Evolutionary conservation across 2,888 invertebrate genomes (phyloP).

Genomic region (Venusia cambrica): DNA sequence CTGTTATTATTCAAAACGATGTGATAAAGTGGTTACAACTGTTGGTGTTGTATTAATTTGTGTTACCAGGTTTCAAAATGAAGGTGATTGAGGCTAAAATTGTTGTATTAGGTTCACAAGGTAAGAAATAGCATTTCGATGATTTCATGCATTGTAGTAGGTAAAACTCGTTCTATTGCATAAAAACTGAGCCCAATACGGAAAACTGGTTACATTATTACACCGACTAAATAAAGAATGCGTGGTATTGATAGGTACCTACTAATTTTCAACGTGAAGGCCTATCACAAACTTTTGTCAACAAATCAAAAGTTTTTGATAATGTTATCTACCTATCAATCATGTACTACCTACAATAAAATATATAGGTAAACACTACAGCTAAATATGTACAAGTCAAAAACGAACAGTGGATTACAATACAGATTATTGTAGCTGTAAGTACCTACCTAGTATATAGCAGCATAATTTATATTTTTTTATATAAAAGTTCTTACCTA

Average conservation of each 20-base stretch:
- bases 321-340: not conserved
- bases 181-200: constrained; percentile 4
- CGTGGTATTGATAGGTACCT: too few species aligned
- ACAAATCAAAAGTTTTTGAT: too few species aligned
- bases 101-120: constrained; percentile 91
- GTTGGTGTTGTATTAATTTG: constrained; percentile 19
- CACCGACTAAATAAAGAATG: constrained; percentile 8
- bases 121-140: constrained; percentile 64
- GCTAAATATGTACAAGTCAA: too few species aligned
- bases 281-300: too few species aligned
- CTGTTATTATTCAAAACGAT: constrained; percentile 26
- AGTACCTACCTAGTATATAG: too few species aligned
- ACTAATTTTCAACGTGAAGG: too few species aligned
- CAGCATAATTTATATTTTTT: too few species aligned
- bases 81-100: constrained; percentile 91
- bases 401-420: too few species aligned
- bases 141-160: constrained; percentile 22
- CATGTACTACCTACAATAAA: too few species aligned
- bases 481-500: too few species aligned
- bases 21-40: constrained; percentile 29
- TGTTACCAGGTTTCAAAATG: constrained; percentile 72
- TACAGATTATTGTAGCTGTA: too few species aligned
- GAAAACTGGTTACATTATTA: constrained; percentile 13
- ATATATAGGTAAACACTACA: too few species aligned
- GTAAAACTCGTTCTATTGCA: constrained; percentile 25